Percentiles rank a stretch among this genome's conserved stretches.
Evolutionary conservation across 2,797 vertebrate genomes (phyloP).

Genomic region (Peromyscus nudipes): DNA sequence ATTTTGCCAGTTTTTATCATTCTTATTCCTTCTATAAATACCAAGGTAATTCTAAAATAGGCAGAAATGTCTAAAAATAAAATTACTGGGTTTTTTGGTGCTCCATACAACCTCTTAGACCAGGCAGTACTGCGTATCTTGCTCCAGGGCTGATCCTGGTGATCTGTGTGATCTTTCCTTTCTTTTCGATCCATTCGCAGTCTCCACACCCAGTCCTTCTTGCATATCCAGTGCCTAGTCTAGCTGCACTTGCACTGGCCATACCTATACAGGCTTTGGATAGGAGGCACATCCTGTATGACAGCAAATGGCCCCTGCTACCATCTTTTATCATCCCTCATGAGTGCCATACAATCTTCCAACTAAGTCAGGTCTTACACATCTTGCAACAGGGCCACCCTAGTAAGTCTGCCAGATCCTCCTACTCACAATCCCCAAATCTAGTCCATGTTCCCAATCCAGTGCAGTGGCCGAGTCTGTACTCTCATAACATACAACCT

Average conservation of each 20-base stretch:
- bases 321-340: background rate
- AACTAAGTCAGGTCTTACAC: background rate
- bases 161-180: background rate
- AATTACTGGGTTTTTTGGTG: background rate
- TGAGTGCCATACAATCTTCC: background rate
- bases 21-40: conserved; percentile 58
- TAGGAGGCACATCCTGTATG: background rate
- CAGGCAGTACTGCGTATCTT: background rate
- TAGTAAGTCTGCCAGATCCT: background rate
- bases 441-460: background rate
- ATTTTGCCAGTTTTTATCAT: conserved; percentile 44
- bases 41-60: conserved; percentile 57
- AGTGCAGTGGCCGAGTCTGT: background rate
- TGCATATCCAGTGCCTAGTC: background rate
- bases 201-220: background rate
- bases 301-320: background rate
- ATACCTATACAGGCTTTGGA: background rate
- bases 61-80: conserved; percentile 19
- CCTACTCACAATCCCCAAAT: background rate
- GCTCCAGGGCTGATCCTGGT: background rate
- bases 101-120: background rate
- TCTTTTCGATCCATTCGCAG: background rate
- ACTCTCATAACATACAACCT: background rate
- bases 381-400: background rate
- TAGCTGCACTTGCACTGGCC: background rate